Base-by-base conservation (phyloP, 2,797 vertebrate species). In the Gallinago nigripennis region DNA sequence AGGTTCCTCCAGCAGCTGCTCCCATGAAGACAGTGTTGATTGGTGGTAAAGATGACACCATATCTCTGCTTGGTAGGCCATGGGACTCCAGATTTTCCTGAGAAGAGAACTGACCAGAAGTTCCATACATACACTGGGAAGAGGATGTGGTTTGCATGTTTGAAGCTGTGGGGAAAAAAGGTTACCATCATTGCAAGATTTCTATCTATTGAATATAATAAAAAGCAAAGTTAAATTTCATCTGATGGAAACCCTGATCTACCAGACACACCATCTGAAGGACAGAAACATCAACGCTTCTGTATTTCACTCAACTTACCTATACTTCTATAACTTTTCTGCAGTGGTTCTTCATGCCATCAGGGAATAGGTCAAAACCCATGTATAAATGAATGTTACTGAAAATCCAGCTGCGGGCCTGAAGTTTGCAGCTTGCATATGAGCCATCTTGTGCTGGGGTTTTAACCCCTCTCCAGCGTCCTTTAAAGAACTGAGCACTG, bases 11-110 rank as follows among this genome's bases (percentile, higher is more conserved):
- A 66, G 98, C 98, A 46, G 98, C 92, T 46, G 98, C 92, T 86
- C 99, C 99, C 99, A 99, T 99, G 95, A 99, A 99, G 92, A 99
- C 99, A 2, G 99, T 99, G 93, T 99, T 99, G 98, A 99, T 99
- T 90, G 99, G 99, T 51, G 99, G 99, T 92, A 99, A 98, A 41
- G 99, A 99, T 6, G 99, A 98, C 63, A 98, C 98, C 96, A 99
- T 98, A 91, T 99, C 98, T 95, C 98, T 98, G 10, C 95, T 97
- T 9, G 97, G 93, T 3, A 97, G 96, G 9, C 97, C 98, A 79
- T 98, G 97, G 61, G 98, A 95, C 12, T 99, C 98, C 97, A 99
- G 56, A 66, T 97, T 83, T 89, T 99, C 99, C 97, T 99, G 99
- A 46, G 98, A 96, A 86, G 98, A 70, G 96, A 99, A 99, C 31